Evolutionary conservation across 2,797 vertebrate genomes (phyloP), one percentile per base, ranked within the genome.

Genomic region (Tokudaia muenninki): DNA sequence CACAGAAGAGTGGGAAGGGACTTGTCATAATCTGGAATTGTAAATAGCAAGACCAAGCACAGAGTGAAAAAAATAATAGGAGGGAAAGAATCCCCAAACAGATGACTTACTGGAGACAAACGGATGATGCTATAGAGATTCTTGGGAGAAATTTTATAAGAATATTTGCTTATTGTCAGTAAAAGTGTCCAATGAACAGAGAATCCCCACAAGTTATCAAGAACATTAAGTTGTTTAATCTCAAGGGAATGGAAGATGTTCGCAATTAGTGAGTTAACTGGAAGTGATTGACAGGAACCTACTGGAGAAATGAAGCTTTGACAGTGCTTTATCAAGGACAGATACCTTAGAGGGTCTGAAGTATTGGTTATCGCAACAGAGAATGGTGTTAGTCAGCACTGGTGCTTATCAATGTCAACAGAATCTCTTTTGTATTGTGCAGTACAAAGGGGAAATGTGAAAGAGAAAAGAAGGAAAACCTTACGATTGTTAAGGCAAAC

Each of bases 331-430:
- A 67, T 19, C 31, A 22, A 89, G 70, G 79, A 87, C 14, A 96
- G 6, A 83, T 74, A 92, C 95, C 57, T 95, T 86, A 84, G 95
- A 29, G 2, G 80, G 37, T 17, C 34, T 92, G 83, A 95, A 97
- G 37, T 37, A 55, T 88, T 97, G 90, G 95, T 95, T 98, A 98
- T 91, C 92, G 82, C 70, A 97, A 89, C 87, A 97, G 92, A 97
- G 94, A 95, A 84, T 93, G 95, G 61, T 75, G 84, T 96, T 96
- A 98, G 63, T 79, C 93, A 97, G 88, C 70, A 87, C 95, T 96
- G 94, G 97, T 95, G 95, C 91, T 98, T 95, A 97, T 72, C 78
- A 96, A 87, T 97, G 84, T 89, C 44, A 94, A 87, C 37, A 96
- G 75, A 97, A 97, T 98, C 79, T 95, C 91, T 87, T 93, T 89